phyloP scores from a whole-genome alignment of 2,797 vertebrate species.

The Epinephelus malabaricus region DNA sequence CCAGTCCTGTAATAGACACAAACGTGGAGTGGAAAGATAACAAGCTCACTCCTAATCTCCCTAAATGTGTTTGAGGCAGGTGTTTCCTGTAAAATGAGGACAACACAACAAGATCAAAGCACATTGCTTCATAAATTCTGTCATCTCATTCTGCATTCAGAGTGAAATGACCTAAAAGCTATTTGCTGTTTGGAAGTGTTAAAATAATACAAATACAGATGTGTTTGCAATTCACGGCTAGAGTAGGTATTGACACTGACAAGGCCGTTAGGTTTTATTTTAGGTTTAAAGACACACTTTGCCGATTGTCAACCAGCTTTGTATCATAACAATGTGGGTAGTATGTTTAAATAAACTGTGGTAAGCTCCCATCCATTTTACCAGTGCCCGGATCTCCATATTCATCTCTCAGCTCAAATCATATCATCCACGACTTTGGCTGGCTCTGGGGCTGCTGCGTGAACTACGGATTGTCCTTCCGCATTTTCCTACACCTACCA shows the following conservation, averaged over 20 bases:
- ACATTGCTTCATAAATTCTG: slow-evolving; percentile 63
- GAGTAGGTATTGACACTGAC: slow-evolving; percentile 24
- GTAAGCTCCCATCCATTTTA: too few relatives aligned
- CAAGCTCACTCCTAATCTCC: slow-evolving; percentile 79
- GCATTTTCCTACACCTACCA: too few relatives aligned
- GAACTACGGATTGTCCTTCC: too few relatives aligned
- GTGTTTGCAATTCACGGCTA: slow-evolving; percentile 35
- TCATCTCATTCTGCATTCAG: slow-evolving; percentile 52
- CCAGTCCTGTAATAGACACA: slow-evolving; percentile 76
- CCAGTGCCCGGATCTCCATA: too few relatives aligned
- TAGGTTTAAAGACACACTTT: not conserved
- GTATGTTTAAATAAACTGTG: too few relatives aligned
- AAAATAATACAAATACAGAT: slow-evolving; percentile 41
- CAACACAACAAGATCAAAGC: slow-evolving; percentile 73
- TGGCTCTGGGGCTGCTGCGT: too few relatives aligned
- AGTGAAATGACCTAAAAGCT: slow-evolving; percentile 57
- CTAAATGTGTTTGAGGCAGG: slow-evolving; percentile 76
- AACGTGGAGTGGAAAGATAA: slow-evolving; percentile 79
- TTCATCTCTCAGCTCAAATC: too few relatives aligned
- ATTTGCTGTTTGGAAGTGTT: slow-evolving; percentile 44
- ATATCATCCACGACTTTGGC: too few relatives aligned
- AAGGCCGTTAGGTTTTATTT: slow-evolving; percentile 29
- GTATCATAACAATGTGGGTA: too few relatives aligned
- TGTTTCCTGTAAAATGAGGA: slow-evolving; percentile 74
- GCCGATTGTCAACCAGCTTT: too few relatives aligned